Evolutionary conservation across 1,140 invertebrate genomes (phyloP).

Genomic region (Spodoptera litura): DNA sequence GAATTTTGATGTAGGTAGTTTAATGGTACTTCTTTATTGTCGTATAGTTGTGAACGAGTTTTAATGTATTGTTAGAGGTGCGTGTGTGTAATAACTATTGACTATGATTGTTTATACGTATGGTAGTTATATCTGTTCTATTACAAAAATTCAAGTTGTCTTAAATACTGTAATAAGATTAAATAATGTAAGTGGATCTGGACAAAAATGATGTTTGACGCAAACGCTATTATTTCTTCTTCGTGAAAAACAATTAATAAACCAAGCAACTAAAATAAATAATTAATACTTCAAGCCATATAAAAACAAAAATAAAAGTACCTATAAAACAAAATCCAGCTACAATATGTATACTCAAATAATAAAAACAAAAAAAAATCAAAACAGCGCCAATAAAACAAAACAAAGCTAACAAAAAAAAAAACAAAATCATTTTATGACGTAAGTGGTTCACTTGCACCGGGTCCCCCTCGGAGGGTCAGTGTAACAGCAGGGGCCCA

Average conservation of each 20-base stretch:
- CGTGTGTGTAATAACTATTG: neutral
- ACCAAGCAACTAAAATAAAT: no score
- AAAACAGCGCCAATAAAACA: neutral
- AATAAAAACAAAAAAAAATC: neutral
- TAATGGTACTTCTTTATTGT: neutral
- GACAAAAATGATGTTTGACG: no score
- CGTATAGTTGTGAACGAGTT: neutral
- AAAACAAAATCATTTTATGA: slow-evolving; percentile 33
- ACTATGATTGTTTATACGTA: no score
- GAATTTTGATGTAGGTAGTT: neutral
- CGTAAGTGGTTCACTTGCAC: slow-evolving; percentile 60
- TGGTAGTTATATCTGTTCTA: no score
- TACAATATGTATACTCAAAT: no score
- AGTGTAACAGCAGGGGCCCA: slow-evolving; percentile 71
- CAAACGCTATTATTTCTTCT: no score
- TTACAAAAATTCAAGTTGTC: no score
- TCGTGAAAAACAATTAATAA: no score
- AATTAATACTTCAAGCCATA: no score
- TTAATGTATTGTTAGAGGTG: neutral
- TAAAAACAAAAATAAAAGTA: neutral
- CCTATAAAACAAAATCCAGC: neutral
- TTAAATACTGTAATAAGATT: no score
- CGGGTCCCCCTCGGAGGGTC: slow-evolving; percentile 69
- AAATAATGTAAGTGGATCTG: no score
- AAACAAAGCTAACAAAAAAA: slow-evolving; percentile 8